phyloP scores from a whole-genome alignment of 2,113 vertebrate species.

The Poeciliopsis retropinna region DNA sequence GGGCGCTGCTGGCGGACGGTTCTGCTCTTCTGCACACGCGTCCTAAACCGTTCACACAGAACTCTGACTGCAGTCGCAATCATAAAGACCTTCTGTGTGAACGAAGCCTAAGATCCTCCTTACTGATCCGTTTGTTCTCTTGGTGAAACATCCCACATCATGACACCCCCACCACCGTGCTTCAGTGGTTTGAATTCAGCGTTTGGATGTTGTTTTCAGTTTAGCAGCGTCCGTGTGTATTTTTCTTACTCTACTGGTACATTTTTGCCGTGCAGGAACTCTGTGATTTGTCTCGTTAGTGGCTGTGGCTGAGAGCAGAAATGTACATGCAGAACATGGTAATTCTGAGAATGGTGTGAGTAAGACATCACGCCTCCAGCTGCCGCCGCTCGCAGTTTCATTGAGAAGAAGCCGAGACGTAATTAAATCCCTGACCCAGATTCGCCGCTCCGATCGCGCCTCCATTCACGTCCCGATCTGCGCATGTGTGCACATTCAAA shows the following conservation, averaged over 20 bases:
- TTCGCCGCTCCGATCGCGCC: slow-evolving; percentile 16
- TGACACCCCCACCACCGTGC: too few relatives aligned
- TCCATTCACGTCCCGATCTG: slow-evolving; percentile 6
- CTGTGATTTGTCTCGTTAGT: neutral
- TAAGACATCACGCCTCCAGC: slow-evolving; percentile 30
- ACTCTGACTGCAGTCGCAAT: too few relatives aligned
- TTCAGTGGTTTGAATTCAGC: too few relatives aligned
- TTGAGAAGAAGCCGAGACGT: slow-evolving; percentile 2
- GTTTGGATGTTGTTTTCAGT: too few relatives aligned
- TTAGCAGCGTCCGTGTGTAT: too few relatives aligned
- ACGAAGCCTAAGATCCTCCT: too few relatives aligned
- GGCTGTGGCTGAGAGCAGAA: neutral
- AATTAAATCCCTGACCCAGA: slow-evolving; percentile 56
- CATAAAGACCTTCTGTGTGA: too few relatives aligned
- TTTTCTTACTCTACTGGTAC: neutral
- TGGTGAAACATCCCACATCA: too few relatives aligned
- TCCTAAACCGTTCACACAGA: too few relatives aligned
- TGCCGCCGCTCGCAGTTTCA: slow-evolving; percentile 17
- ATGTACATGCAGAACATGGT: neutral
- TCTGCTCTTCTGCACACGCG: too few relatives aligned
- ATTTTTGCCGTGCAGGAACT: neutral
- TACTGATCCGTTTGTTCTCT: too few relatives aligned
- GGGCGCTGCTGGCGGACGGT: too few relatives aligned
- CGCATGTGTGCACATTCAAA: slow-evolving; percentile 35
- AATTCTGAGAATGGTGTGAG: slow-evolving; percentile 41